Percentiles rank a stretch among this genome's conserved stretches.
These are phyloP conservation scores for Sesia bembeciformis DNA, from an alignment of 2,888 invertebrate species.

Conservation along the genomic window DNA sequence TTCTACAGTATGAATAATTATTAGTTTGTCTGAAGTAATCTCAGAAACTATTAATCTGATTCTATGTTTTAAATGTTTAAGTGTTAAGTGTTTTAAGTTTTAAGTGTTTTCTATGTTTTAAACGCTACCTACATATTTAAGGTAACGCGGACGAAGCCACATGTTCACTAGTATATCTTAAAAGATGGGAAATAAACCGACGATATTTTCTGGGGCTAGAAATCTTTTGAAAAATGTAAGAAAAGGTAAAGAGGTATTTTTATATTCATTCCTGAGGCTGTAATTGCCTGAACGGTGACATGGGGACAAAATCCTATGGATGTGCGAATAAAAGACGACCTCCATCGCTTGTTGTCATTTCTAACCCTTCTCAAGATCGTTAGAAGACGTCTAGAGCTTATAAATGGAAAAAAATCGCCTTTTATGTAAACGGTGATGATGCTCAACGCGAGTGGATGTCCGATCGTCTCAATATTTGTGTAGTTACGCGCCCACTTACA, in stretches of 20 bases:
- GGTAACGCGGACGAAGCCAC: no score
- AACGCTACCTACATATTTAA: no score
- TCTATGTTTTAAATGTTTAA: no score
- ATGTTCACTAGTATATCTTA: no score
- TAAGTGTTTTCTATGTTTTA: no score
- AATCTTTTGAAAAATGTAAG: not conserved
- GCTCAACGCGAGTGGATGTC: conserved; percentile 3
- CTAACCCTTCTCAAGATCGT: conserved; percentile 43
- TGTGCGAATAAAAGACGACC: conserved; percentile 35
- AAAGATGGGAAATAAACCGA: no score
- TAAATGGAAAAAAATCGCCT: conserved; percentile 25
- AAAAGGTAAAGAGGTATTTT: conserved; percentile 3
- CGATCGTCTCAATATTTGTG: not conserved
- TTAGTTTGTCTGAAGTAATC: no score
- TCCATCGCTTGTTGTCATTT: conserved; percentile 37
- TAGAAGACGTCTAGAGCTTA: conserved; percentile 26
- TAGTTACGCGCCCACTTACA: not conserved
- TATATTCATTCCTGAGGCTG: conserved; percentile 10
- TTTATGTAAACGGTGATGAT: conserved; percentile 9
- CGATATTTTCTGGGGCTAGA: not conserved
- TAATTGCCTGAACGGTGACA: conserved; percentile 19
- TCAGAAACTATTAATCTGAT: no score
- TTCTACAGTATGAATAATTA: no score
- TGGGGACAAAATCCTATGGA: conserved; percentile 30
- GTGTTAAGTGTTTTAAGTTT: no score